These are phyloP conservation scores for Sphaerophoria rueppellii DNA, from an alignment of 2,888 invertebrate genomes.

Conservation along the genomic window DNA sequence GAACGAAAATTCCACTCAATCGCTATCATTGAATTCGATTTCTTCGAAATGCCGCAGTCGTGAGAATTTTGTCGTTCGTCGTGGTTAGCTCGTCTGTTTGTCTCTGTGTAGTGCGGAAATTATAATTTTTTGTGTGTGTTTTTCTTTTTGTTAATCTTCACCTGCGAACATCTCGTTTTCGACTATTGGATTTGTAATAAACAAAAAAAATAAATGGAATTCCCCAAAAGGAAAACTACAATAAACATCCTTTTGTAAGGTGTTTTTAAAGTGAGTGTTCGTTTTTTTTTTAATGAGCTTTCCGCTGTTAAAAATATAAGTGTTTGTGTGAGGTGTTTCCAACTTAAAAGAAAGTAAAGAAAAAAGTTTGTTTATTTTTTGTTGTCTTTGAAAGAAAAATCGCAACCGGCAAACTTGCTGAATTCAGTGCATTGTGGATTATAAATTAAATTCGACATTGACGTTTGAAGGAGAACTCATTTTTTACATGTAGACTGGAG, in stretches of 20 bases:
- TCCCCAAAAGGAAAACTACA: slow-evolving; percentile 30
- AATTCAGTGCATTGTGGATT: slow-evolving; percentile 45
- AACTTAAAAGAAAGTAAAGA: not conserved
- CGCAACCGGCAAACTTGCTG: slow-evolving; percentile 33
- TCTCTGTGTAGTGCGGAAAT: not conserved
- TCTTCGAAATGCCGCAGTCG: slow-evolving; percentile 63
- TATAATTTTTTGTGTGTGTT: slow-evolving; percentile 18
- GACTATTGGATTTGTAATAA: slow-evolving; percentile 17
- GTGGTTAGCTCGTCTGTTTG: slow-evolving; percentile 16
- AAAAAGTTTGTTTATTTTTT: slow-evolving; percentile 13
- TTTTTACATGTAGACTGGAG: slow-evolving; percentile 75
- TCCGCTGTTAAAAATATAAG: not conserved
- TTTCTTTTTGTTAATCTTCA: not conserved
- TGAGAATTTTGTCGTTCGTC: slow-evolving; percentile 66
- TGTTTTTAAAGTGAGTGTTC: slow-evolving; percentile 4
- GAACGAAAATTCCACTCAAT: slow-evolving; percentile 51
- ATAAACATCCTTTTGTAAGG: slow-evolving; percentile 6
- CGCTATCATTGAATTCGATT: slow-evolving; percentile 61
- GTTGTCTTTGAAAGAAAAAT: not conserved
- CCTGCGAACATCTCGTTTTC: not conserved
- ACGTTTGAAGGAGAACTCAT: slow-evolving; percentile 51
- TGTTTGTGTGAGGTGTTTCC: not conserved
- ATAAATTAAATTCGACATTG: slow-evolving; percentile 37
- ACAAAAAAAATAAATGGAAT: slow-evolving; percentile 29
- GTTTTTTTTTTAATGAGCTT: not conserved